Percentiles rank a stretch among this genome's conserved stretches.
Evolutionary conservation across 2,888 invertebrate genomes (phyloP).

Genomic region (Xiphydria camelus): DNA sequence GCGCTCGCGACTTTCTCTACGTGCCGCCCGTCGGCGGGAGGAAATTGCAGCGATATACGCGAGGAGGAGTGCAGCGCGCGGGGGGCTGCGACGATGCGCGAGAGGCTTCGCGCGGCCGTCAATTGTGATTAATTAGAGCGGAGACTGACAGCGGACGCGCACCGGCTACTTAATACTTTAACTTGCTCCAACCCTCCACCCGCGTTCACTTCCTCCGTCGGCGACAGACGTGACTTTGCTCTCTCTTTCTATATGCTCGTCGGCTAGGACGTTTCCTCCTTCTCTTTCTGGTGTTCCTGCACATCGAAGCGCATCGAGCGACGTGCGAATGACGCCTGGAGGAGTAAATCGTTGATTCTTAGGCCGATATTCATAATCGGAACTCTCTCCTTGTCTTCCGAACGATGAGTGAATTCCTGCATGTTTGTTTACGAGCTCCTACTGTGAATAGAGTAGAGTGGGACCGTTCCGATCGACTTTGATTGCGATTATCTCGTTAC

Average conservation of each 20-base stretch:
- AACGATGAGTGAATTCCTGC: too few relatives aligned
- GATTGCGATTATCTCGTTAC: too few relatives aligned
- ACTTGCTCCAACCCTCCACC: conserved; percentile 48
- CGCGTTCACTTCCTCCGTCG: conserved; percentile 30
- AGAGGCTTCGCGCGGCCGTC: conserved; percentile 56
- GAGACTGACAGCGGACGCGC: conserved; percentile 57
- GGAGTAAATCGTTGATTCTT: too few relatives aligned
- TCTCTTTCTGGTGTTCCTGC: too few relatives aligned
- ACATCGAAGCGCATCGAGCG: too few relatives aligned
- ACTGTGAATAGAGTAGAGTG: too few relatives aligned
- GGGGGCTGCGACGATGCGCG: conserved; percentile 44
- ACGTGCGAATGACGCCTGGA: too few relatives aligned
- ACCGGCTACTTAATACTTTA: conserved; percentile 53
- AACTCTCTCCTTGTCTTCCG: too few relatives aligned
- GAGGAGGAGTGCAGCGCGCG: neutral
- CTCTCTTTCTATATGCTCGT: conserved; percentile 1
- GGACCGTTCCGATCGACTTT: too few relatives aligned
- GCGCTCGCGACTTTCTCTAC: neutral
- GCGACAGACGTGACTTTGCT: conserved; percentile 1
- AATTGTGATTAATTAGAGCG: conserved; percentile 58
- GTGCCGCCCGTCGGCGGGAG: neutral
- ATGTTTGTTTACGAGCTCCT: too few relatives aligned
- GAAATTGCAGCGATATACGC: neutral
- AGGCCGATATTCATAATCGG: too few relatives aligned
- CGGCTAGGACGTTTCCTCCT: neutral